Base-by-base conservation (phyloP, 2,797 vertebrate species). In the Adrianichthys oophorus region DNA sequence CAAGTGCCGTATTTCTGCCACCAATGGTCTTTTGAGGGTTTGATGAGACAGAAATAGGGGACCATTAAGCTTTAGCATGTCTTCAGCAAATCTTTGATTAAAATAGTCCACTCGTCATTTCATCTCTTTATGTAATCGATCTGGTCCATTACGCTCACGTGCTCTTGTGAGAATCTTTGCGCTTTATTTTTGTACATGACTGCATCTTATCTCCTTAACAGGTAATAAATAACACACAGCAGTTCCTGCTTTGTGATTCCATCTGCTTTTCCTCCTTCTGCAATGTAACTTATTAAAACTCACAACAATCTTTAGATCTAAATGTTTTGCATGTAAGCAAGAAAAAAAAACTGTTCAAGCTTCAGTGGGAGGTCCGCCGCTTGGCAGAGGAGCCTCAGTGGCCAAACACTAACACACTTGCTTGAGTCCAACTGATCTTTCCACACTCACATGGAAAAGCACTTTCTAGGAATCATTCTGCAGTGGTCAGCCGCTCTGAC, bases 11-110 rank as follows among this genome's bases (percentile, higher is more conserved):
- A 72, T 66, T 79, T 80, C 66, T 65, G 78, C 73, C 64, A 64
- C 48, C 62, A 74, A 68, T 70, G 74, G 83, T 83, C 74, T 77
- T 7, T 51, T 6, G 59, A 70, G 74, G 57, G 59, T 66, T 48
- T 56, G 56, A 46, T 61, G 67, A 18, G 80, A 17, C 85, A 80
- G 77, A 85, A 88, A 90, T 88, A 90, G 86, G 76, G 72, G 40
- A 60, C 63, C 76, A 74, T 83, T 89, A 85, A 85, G 78, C 81
- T 67, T 79, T 49, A 69, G 73, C 76, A 70, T 70, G 75, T 78
- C 80, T 74, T 86, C 86, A 89, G 89, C 85, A 89, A 88, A 90
- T 90, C 87, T 80, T 87, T 82, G 85, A 88, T 91, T 88, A 89
- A 78, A 85, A 66, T 72, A 70, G 68, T 79, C 77, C 48, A 48